A percentile compares a stretch with the other conserved stretches of the same genome.
Evolutionary conservation across 2,888 invertebrate genomes (phyloP).

Genomic region (Drosophila testacea): DNA sequence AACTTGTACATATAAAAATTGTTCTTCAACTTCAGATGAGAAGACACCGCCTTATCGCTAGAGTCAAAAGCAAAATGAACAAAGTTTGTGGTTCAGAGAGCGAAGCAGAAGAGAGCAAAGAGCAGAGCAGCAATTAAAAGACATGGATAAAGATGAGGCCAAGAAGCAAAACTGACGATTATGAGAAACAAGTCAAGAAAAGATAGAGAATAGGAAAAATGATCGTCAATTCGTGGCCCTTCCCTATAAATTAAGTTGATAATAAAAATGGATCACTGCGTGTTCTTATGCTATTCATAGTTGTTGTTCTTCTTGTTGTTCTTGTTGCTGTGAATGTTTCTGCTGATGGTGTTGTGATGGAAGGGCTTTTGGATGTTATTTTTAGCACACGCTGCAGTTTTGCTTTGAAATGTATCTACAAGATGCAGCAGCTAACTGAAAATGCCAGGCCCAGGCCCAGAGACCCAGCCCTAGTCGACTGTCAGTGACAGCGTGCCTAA

Average conservation of each 20-base stretch:
- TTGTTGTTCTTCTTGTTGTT: slow-evolving; percentile 38
- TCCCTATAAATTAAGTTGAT: slow-evolving; percentile 49
- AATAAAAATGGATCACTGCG: slow-evolving; percentile 62
- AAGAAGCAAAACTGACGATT: slow-evolving; percentile 41
- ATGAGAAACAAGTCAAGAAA: slow-evolving; percentile 23
- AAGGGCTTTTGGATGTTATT: slow-evolving; percentile 73
- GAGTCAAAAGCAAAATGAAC: not conserved
- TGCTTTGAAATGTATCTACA: slow-evolving; percentile 73
- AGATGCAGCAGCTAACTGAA: slow-evolving; percentile 44
- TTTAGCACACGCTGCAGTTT: slow-evolving; percentile 66
- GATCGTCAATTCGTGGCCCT: slow-evolving; percentile 21
- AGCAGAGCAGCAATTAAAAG: slow-evolving; percentile 46
- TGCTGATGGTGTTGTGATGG: slow-evolving; percentile 57
- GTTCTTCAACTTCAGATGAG: slow-evolving; percentile 12
- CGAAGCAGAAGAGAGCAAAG: slow-evolving; percentile 23
- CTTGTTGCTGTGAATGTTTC: slow-evolving; percentile 19
- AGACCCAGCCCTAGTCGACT: slow-evolving; percentile 12
- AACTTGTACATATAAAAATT: slow-evolving; percentile 17
- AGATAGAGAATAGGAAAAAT: slow-evolving; percentile 1
- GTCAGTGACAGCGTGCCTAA: slow-evolving; percentile 61
- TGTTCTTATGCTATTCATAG: slow-evolving; percentile 41
- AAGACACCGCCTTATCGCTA: slow-evolving; percentile 32
- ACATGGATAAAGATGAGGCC: slow-evolving; percentile 31
- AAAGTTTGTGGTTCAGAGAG: slow-evolving; percentile 23
- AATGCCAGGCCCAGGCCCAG: slow-evolving; percentile 33